phyloP scores from a whole-genome alignment of 2,113 vertebrate genomes.

The Fregetta grallaria region DNA sequence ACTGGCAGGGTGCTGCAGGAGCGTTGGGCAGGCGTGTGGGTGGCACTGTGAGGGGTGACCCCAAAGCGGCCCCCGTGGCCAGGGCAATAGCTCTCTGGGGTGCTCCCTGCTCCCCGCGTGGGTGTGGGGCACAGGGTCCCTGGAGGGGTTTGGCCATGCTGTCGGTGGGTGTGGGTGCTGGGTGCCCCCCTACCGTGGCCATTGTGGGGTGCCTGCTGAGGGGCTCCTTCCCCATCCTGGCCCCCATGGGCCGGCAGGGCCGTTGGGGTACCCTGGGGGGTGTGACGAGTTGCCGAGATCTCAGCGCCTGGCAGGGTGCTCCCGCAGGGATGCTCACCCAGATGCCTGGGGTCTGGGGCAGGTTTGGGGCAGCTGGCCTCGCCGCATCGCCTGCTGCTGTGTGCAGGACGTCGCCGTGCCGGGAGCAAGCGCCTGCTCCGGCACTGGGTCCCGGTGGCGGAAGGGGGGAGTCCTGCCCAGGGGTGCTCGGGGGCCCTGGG shows the following conservation, averaged over 20 bases:
- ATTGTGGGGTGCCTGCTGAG: neutral
- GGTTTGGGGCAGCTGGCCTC: neutral
- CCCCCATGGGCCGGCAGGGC: neutral
- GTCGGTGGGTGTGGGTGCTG: neutral
- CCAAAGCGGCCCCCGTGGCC: neutral
- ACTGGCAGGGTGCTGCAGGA: neutral
- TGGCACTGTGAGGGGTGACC: neutral
- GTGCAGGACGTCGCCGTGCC: neutral
- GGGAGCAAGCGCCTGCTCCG: neutral
- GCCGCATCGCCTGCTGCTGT: fast-evolving
- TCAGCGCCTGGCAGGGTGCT: neutral
- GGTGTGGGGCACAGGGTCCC: neutral
- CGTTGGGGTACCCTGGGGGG: neutral
- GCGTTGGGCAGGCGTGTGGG: neutral
- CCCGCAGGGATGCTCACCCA: neutral
- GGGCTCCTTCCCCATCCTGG: neutral
- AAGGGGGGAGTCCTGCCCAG: neutral
- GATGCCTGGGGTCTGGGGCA: neutral
- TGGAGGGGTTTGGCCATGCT: neutral
- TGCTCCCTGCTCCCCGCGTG: neutral
- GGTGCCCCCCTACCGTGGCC: neutral
- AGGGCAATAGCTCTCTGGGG: neutral
- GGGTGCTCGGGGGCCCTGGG: neutral
- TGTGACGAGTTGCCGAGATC: neutral
- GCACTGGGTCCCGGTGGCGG: neutral